phyloP scores from a whole-genome alignment of 2,888 invertebrate species.

The Eumacrocentrus americanus region DNA sequence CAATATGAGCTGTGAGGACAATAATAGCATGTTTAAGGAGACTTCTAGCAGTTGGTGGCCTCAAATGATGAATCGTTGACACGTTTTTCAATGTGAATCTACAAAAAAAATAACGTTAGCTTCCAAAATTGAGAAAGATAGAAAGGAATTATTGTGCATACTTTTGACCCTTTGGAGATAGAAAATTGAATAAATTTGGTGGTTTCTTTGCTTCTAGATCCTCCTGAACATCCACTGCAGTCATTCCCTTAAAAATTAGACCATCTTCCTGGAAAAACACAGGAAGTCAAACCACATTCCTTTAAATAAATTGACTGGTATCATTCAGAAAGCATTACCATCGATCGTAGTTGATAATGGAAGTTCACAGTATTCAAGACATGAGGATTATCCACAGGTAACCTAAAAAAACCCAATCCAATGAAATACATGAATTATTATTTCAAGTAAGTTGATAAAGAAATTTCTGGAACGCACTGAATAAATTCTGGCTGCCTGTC shows the following conservation, averaged over 20 bases:
- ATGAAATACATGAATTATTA: conserved; percentile 13
- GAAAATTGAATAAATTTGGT: conserved; percentile 41
- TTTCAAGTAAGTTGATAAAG: not conserved
- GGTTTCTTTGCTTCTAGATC: conserved; percentile 31
- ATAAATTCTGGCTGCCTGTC: conserved; percentile 53
- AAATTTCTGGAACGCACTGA: conserved; percentile 43
- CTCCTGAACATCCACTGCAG: conserved; percentile 42
- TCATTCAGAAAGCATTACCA: conserved; percentile 44
- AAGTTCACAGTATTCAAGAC: conserved; percentile 56
- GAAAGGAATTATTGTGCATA: conserved; percentile 21
- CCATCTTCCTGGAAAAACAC: conserved; percentile 50
- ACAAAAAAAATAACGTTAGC: conserved; percentile 1
- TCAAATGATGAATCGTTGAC: conserved; percentile 44
- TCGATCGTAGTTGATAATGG: conserved; percentile 51
- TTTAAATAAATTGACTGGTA: too few relatives aligned
- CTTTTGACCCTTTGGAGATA: conserved; percentile 35
- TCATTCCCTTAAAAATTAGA: conserved; percentile 47
- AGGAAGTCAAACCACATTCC: too few relatives aligned
- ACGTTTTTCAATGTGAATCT: conserved; percentile 34
- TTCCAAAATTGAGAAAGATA: conserved; percentile 22
- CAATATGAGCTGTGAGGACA: conserved; percentile 64
- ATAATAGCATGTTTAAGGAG: conserved; percentile 63
- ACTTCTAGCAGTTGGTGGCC: conserved; percentile 48
- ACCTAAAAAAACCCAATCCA: conserved; percentile 41
- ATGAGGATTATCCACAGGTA: conserved; percentile 54